A percentile compares a stretch with the other conserved stretches of the same genome.
phyloP scores from a whole-genome alignment of 2,113 vertebrate genomes.

The Trematocara macrostoma region DNA sequence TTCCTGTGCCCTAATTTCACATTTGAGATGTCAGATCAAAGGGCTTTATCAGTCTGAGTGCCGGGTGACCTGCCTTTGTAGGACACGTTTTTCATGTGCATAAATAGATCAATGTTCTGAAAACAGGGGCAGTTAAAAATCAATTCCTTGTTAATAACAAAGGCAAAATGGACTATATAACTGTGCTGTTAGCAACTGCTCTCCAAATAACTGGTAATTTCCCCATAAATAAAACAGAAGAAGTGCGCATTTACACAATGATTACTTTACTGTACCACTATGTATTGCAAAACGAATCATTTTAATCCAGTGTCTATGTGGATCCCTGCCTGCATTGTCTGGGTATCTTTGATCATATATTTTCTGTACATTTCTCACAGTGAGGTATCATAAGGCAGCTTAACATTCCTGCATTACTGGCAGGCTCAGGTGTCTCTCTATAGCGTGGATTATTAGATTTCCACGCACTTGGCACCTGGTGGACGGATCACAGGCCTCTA shows the following conservation, averaged over 20 bases:
- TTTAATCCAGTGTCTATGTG: neutral
- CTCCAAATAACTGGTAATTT: neutral
- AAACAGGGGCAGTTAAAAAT: neutral
- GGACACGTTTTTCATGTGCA: neutral
- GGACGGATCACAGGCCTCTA: neutral
- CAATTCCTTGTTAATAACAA: neutral
- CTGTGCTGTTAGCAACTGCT: neutral
- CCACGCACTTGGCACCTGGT: neutral
- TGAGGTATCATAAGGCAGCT: neutral
- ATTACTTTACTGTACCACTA: neutral
- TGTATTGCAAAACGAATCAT: neutral
- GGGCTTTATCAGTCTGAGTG: neutral
- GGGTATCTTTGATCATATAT: neutral
- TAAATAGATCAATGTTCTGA: neutral
- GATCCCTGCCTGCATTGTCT: neutral
- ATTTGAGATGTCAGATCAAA: neutral
- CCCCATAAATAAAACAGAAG: neutral
- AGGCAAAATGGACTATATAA: neutral
- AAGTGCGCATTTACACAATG: neutral
- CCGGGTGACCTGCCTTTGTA: neutral
- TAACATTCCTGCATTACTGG: constrained; percentile 35
- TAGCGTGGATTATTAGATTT: neutral
- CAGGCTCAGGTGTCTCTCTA: constrained; percentile 16
- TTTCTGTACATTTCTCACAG: neutral
- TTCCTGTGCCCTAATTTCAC: neutral